A percentile compares a stretch with the other conserved stretches of the same genome.
Evolutionary conservation across 2,888 invertebrate genomes (phyloP).

Genomic region (Acronicta psi): DNA sequence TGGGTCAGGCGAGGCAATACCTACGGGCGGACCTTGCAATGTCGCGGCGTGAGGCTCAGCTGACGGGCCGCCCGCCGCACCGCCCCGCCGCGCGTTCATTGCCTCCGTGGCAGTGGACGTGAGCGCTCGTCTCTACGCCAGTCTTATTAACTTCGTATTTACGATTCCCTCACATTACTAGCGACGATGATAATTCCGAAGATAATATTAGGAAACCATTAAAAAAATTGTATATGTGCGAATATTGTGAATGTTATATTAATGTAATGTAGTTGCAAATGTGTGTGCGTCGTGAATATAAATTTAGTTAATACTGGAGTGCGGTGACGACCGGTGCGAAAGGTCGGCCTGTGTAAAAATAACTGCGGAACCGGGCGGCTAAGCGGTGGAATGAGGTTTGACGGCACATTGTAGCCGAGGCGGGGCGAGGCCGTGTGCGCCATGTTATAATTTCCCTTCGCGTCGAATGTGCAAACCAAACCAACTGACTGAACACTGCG

Average conservation of each 20-base stretch:
- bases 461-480: conserved; percentile 87
- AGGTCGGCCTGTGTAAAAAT: conserved; percentile 89
- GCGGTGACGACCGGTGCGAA: conserved; percentile 88
- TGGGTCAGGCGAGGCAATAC: conserved; percentile 83
- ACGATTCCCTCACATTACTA: conserved; percentile 52
- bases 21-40: conserved; percentile 89
- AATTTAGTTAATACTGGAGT: conserved; percentile 79
- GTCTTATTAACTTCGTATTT: conserved; percentile 58
- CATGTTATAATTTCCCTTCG: conserved; percentile 88
- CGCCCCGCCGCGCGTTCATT: conserved; percentile 89
- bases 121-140: conserved; percentile 79
- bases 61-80: conserved; percentile 82
- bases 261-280: conserved; percentile 60
- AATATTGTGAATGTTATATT: conserved; percentile 50
- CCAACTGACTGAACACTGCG: conserved; percentile 81
- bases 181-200: conserved; percentile 50
- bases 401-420: conserved; percentile 88
- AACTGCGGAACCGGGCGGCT: conserved; percentile 88
- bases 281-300: conserved; percentile 83
- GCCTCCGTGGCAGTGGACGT: conserved; percentile 90
- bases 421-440: conserved; percentile 88
- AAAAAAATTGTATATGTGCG: conserved; percentile 46
- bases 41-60: conserved; percentile 90
- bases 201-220: conserved; percentile 36
- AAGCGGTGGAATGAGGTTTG: conserved; percentile 88